Evolutionary conservation across 2,888 invertebrate species (phyloP).

Genomic region (Oscheius myriophilus): DNA sequence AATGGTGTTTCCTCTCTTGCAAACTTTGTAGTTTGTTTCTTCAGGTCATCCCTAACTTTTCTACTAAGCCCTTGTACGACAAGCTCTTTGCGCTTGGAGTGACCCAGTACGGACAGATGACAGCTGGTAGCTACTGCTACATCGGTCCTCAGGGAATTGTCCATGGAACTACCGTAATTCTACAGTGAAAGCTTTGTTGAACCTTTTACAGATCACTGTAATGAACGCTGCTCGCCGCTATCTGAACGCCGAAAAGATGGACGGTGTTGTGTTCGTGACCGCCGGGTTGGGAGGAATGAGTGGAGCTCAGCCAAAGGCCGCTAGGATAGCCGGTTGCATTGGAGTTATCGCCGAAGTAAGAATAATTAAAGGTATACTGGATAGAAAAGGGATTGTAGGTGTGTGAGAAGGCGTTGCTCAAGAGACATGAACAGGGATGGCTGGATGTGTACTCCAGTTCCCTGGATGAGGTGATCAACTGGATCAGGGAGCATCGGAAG

Average conservation of each 20-base stretch:
- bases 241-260: conserved; percentile 73
- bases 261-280: conserved; percentile 74
- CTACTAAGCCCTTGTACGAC: conserved; percentile 75
- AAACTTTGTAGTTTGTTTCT: conserved; percentile 20
- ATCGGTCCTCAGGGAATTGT: conserved; percentile 79
- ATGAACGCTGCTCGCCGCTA: conserved; percentile 77
- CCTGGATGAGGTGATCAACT: conserved; percentile 70
- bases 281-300: conserved; percentile 75
- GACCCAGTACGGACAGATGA: conserved; percentile 78
- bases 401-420: conserved; percentile 74
- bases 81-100: conserved; percentile 77
- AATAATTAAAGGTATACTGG: not conserved
- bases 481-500: conserved; percentile 65
- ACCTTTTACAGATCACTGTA: conserved; percentile 75
- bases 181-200: not conserved
- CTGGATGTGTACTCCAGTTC: conserved; percentile 74
- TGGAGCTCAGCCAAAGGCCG: conserved; percentile 78
- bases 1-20: conserved; percentile 72
- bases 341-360: conserved; percentile 77
- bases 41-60: conserved; percentile 77
- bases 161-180: conserved; percentile 77
- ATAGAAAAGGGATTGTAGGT: conserved; percentile 69
- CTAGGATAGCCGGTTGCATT: conserved; percentile 77
- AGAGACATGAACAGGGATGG: conserved; percentile 77
- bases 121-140: conserved; percentile 77